A percentile compares a stretch with the other conserved stretches of the same genome.
Evolutionary conservation across 2,113 vertebrate genomes (phyloP).

Genomic region (Hyperoodon ampullatus): DNA sequence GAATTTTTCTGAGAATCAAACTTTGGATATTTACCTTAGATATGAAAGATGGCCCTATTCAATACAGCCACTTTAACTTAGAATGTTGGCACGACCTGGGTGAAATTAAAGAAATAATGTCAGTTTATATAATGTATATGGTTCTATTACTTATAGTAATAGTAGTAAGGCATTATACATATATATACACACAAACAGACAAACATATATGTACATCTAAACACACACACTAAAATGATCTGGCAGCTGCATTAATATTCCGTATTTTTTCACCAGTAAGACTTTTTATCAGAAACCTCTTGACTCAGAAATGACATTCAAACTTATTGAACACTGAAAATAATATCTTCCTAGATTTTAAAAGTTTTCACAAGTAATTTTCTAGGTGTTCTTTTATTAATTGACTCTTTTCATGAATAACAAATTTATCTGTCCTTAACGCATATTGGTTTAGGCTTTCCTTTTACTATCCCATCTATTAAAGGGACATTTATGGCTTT

Average conservation of each 20-base stretch:
- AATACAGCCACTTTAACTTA: background rate
- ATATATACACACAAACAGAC: background rate
- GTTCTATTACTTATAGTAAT: background rate
- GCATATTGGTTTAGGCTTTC: background rate
- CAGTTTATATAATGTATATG: background rate
- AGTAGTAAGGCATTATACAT: background rate
- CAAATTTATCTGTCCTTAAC: background rate
- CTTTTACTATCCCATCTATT: background rate
- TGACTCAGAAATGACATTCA: background rate
- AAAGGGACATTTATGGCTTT: background rate
- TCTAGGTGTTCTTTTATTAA: background rate
- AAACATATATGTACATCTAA: background rate
- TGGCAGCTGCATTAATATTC: background rate
- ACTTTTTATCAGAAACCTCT: background rate
- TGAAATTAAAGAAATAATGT: background rate
- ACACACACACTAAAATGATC: background rate
- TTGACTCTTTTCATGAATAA: background rate
- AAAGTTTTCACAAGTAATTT: background rate
- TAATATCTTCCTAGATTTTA: background rate
- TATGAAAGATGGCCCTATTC: background rate
- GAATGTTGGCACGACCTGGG: background rate
- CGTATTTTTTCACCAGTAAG: background rate
- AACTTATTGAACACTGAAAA: background rate
- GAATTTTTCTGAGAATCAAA: background rate
- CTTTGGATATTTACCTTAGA: background rate